Evolutionary conservation across 1,140 invertebrate species (phyloP), one percentile per base, ranked within the genome.

Genomic region (Bombus sibiricus): DNA sequence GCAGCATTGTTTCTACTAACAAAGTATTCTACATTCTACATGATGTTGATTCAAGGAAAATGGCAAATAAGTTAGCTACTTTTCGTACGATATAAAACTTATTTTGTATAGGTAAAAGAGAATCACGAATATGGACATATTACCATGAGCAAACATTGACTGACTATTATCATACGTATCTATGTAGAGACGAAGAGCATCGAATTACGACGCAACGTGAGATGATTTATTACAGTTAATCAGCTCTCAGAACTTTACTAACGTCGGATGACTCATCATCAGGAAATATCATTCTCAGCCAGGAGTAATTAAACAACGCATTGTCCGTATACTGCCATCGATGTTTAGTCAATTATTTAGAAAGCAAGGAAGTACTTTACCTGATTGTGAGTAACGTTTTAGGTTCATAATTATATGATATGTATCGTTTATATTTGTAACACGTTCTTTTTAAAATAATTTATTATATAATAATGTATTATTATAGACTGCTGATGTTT

Each of bases 191-290:
- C 64, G 64, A 69, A 66, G 53, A 66, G 83, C 34, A 34, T 81
- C 71, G 37, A 81, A 59, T 85, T 85, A 81, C 83, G 34, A 59
- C n/a, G 83, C 78, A 85, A 85, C 78, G 57, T 68, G 69, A 85
- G 83, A 81, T 85, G 78, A 85, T 85, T 81, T 81, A 85, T 85
- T 68, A 41, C 77, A 41, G 78, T 79, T 81, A 85, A 85, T 85
- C 83, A 69, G 53, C 83, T 85, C 83, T 81, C 22, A 18, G 57
- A 69, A 34, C 75, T 64, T 47, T 25, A 34, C 78, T 22, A 79
- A 34, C 57, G 71, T 81, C 43, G 43, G 66, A 71, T 81, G 78
- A 85, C 59, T 81, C 83, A 81, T 81, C 78, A 64, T 75, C 78
- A 43, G 69, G 78, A 85, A 81, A 80, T 72, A 81, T 74, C 83